Percentiles rank a stretch among this genome's conserved stretches.
Evolutionary conservation across 1,140 invertebrate species (phyloP).

Genomic region (Artemia franciscana): DNA sequence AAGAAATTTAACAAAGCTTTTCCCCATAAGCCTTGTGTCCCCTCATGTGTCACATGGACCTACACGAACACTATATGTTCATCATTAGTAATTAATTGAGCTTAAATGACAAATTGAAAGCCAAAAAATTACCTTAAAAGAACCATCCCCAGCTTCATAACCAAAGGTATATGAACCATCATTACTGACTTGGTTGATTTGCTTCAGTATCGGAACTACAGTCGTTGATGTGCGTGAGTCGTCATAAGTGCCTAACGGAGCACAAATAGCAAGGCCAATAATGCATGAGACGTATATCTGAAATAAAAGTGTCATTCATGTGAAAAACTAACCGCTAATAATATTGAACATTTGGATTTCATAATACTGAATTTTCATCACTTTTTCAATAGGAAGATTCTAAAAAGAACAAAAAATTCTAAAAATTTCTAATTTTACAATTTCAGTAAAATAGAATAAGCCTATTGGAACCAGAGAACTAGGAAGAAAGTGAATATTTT

Average conservation of each 20-base stretch:
- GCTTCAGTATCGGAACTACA: slow-evolving; percentile 36
- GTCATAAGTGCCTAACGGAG: background rate
- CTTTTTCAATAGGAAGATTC: too few relatives aligned
- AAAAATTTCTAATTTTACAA: too few relatives aligned
- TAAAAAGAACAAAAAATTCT: too few relatives aligned
- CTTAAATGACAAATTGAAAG: too few relatives aligned
- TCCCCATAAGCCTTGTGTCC: too few relatives aligned
- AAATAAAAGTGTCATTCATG: background rate
- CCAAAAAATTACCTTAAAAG: slow-evolving; percentile 15
- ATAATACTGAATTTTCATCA: background rate
- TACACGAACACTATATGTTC: too few relatives aligned
- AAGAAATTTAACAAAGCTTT: too few relatives aligned
- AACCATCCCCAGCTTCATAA: slow-evolving; percentile 57
- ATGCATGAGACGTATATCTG: slow-evolving; percentile 4
- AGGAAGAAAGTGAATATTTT: background rate
- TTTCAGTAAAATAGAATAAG: background rate
- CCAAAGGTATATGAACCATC: slow-evolving; percentile 65
- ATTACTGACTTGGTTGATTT: slow-evolving; percentile 51
- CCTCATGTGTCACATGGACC: too few relatives aligned
- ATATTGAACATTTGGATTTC: background rate
- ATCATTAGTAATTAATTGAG: too few relatives aligned
- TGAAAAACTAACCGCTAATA: too few relatives aligned
- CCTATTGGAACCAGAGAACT: background rate
- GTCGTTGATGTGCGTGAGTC: slow-evolving; percentile 11
- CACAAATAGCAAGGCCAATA: background rate